These are phyloP conservation scores for Dryobates pubescens DNA, from an alignment of 2,797 vertebrate species.

Conservation along the genomic window DNA sequence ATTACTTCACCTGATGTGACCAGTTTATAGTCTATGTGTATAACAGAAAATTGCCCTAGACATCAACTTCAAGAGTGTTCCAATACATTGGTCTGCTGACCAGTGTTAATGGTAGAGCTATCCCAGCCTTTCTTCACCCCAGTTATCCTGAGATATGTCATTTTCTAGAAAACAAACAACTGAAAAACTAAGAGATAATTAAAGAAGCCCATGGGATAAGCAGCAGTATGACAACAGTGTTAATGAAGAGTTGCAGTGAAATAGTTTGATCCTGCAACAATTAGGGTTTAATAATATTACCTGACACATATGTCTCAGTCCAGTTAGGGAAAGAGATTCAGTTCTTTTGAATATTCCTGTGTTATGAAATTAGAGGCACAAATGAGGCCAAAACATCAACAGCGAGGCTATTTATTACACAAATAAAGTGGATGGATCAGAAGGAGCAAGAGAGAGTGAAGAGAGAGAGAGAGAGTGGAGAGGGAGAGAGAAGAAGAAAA, in stretches of 20 bases:
- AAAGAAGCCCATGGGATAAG: not conserved
- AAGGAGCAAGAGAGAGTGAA: too few relatives aligned
- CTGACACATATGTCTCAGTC: too few relatives aligned
- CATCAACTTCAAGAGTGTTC: not conserved
- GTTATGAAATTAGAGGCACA: too few relatives aligned
- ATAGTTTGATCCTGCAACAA: not conserved
- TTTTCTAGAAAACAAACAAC: not conserved
- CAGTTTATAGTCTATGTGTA: not conserved
- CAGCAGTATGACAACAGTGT: not conserved
- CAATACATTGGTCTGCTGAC: not conserved
- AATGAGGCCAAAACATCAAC: too few relatives aligned
- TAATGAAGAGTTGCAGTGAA: not conserved
- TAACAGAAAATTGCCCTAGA: not conserved
- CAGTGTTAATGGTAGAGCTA: fast-evolving
- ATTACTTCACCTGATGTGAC: not conserved
- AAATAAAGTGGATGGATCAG: too few relatives aligned
- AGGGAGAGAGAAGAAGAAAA: too few relatives aligned
- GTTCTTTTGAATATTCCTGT: too few relatives aligned
- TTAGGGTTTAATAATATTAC: not conserved
- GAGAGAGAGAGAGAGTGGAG: too few relatives aligned
- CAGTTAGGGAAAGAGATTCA: too few relatives aligned
- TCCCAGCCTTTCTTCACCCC: not conserved
- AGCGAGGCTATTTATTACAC: too few relatives aligned
- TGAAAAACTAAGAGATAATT: not conserved
- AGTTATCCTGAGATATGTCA: not conserved